Conservation (phyloP, 2,113 vertebrate species). For the Mormyrus lacerda region DNA sequence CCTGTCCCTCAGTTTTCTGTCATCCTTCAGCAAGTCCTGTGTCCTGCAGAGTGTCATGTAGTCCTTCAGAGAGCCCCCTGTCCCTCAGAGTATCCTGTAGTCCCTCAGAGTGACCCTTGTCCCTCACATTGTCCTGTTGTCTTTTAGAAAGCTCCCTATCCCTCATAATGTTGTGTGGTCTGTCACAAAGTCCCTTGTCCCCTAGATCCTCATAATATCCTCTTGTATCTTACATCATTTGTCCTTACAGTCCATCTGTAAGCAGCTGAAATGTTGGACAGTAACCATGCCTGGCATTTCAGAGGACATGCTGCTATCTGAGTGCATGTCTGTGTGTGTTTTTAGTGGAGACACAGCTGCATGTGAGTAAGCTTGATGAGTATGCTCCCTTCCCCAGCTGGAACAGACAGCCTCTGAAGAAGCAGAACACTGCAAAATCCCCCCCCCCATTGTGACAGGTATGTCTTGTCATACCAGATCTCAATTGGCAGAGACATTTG, state of each 20-base stretch:
- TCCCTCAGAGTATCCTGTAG: neutral
- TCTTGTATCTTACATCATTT: neutral
- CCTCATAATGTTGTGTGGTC: neutral
- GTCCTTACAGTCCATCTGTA: neutral
- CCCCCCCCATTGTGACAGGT: neutral
- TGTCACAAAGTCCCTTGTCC: neutral
- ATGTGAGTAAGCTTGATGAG: neutral
- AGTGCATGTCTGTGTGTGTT: neutral
- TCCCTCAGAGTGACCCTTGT: neutral
- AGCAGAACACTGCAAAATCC: too few relatives aligned
- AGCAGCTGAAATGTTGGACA: neutral
- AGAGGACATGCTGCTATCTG: neutral
- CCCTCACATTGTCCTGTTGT: neutral
- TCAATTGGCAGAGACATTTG: neutral
- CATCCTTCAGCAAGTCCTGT: neutral
- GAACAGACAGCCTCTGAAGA: neutral
- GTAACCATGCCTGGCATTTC: neutral
- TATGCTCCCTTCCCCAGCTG: neutral
- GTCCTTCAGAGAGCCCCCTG: neutral
- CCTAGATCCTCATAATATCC: neutral
- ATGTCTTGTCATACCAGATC: neutral
- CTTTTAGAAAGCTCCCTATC: neutral
- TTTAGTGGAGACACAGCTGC: neutral
- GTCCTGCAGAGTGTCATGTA: neutral
- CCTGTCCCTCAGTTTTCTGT: neutral